These are phyloP conservation scores for Brachionus sp. DNA, from an alignment of 1,140 invertebrate genomes.

Conservation along the genomic window DNA sequence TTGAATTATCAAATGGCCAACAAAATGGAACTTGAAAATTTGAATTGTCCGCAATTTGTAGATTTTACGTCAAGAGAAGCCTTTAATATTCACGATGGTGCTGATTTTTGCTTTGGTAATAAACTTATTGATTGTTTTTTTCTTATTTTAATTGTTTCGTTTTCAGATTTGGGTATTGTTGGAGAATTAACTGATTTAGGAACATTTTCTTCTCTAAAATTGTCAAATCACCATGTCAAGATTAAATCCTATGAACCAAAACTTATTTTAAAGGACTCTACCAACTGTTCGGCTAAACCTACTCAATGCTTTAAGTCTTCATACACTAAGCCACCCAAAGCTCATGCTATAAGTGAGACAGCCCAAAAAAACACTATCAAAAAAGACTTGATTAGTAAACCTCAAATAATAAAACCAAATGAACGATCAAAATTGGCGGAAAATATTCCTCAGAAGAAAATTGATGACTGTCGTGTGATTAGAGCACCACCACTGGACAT, in stretches of 20 bases:
- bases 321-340: neutral
- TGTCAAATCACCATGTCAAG: neutral
- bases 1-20: neutral
- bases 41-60: constrained; percentile 53
- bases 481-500: neutral
- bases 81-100: constrained; percentile 48
- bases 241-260: neutral
- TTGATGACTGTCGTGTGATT: neutral
- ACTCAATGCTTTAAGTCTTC: neutral
- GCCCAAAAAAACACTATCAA: neutral
- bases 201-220: neutral
- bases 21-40: constrained; percentile 48
- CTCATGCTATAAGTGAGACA: neutral
- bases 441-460: neutral
- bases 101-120: constrained; percentile 54
- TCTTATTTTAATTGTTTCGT: neutral
- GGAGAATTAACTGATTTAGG: neutral
- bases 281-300: neutral
- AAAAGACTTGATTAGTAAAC: neutral
- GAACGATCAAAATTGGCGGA: neutral
- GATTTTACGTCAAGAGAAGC: constrained; percentile 50
- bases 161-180: neutral
- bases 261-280: neutral
- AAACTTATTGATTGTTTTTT: neutral
- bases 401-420: neutral